Conservation (phyloP, 2,888 invertebrate species). For the Scaptomyza parva region DNA sequence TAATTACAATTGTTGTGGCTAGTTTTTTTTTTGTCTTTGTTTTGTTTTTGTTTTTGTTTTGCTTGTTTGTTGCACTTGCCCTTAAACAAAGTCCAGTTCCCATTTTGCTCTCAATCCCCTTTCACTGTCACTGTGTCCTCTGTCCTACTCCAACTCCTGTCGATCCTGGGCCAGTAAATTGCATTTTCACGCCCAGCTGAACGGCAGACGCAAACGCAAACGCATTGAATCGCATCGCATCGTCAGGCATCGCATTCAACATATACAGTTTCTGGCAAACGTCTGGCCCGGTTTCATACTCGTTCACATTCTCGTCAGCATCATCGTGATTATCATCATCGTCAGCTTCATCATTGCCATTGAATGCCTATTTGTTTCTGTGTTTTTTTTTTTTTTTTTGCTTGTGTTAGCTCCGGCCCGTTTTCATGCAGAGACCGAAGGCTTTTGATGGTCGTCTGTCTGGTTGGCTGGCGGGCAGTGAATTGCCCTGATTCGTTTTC, state of each 20-base stretch:
- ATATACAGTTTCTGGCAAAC: slow-evolving; percentile 48
- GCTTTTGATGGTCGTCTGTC: slow-evolving; percentile 14
- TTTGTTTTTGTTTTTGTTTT: neutral
- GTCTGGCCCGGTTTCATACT: slow-evolving; percentile 17
- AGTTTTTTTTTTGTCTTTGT: slow-evolving; percentile 25
- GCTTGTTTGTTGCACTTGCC: slow-evolving; percentile 33
- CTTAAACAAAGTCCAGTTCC: slow-evolving; percentile 13
- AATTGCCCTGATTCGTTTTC: slow-evolving; percentile 70
- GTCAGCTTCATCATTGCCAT: slow-evolving; percentile 39
- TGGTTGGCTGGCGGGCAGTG: slow-evolving; percentile 31
- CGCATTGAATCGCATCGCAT: slow-evolving; percentile 33
- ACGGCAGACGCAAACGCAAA: slow-evolving; percentile 47
- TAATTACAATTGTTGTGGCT: slow-evolving; percentile 77
- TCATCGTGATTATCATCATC: slow-evolving; percentile 21
- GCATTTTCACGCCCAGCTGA: slow-evolving; percentile 76
- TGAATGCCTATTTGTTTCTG: slow-evolving; percentile 23
- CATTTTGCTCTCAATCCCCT: neutral
- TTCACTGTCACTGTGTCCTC: neutral
- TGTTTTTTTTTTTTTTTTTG: slow-evolving; percentile 21
- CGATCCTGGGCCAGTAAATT: slow-evolving; percentile 64
- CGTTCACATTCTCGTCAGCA: slow-evolving; percentile 22
- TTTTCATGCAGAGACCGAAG: slow-evolving; percentile 4
- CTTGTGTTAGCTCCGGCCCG: slow-evolving; percentile 3
- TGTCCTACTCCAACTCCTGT: neutral
- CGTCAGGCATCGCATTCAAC: slow-evolving; percentile 49